These are phyloP conservation scores for Aurelia aurita DNA, from an alignment of 30 jellyfish, hydroid and myxozoan species.

Conservation along the genomic window DNA sequence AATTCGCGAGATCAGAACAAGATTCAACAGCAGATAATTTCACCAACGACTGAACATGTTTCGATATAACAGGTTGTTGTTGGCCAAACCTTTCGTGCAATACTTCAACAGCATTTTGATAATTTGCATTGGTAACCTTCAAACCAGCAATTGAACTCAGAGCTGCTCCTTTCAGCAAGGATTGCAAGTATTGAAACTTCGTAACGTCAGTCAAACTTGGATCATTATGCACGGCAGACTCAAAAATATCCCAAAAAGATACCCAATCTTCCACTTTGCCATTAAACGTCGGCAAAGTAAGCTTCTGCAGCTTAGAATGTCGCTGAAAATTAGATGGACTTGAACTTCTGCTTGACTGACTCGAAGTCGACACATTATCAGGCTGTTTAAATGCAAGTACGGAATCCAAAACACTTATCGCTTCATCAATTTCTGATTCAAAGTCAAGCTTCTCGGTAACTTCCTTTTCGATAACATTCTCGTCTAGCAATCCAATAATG, in stretches of 20 bases:
- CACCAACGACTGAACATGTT: neutral
- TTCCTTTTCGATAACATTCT: too few species aligned
- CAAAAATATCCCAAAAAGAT: neutral
- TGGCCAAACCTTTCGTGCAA: conserved; percentile 28
- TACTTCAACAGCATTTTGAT: conserved; percentile 13
- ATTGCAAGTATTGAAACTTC: neutral
- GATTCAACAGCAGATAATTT: conserved; percentile 5
- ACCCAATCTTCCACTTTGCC: neutral
- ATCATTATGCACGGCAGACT: neutral
- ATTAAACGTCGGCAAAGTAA: neutral
- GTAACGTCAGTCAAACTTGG: neutral
- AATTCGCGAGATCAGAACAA: neutral
- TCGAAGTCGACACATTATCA: too few species aligned
- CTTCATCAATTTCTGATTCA: too few species aligned
- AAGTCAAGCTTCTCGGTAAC: too few species aligned
- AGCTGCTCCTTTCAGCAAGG: neutral
- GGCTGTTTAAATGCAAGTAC: too few species aligned
- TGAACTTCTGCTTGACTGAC: too few species aligned
- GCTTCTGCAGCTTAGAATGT: neutral
- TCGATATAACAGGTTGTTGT: neutral
- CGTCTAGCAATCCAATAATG: too few species aligned
- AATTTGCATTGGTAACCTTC: neutral
- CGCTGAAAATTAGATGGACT: too few species aligned
- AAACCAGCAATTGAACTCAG: too few species aligned
- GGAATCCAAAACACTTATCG: too few species aligned